These are phyloP conservation scores for Conomelus anceps DNA, from an alignment of 2,888 invertebrate species.

Conservation along the genomic window DNA sequence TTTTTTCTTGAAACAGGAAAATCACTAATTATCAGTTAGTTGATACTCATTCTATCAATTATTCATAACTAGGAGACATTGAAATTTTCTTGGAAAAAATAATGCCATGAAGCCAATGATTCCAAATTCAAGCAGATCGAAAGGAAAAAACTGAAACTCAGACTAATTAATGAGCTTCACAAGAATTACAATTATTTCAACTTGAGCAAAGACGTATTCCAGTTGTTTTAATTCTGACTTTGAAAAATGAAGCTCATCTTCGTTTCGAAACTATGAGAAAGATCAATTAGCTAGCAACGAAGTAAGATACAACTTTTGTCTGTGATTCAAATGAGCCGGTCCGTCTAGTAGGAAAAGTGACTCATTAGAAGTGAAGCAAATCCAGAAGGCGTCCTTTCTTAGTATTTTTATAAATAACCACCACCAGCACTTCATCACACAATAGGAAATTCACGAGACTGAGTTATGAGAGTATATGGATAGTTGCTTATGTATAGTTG, in stretches of 20 bases:
- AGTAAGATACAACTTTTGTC: neutral
- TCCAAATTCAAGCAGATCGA: too few relatives aligned
- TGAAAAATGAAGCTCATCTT: neutral
- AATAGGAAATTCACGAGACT: neutral
- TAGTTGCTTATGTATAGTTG: too few relatives aligned
- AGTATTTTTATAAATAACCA: neutral
- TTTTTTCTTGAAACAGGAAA: too few relatives aligned
- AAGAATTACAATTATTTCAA: neutral
- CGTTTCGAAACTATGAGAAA: neutral
- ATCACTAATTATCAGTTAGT: too few relatives aligned
- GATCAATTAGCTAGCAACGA: neutral
- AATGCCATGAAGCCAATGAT: neutral
- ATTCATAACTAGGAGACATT: neutral
- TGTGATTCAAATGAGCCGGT: neutral
- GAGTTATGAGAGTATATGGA: neutral
- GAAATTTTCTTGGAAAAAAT: neutral
- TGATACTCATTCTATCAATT: neutral
- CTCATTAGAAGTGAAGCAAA: neutral
- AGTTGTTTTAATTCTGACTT: neutral
- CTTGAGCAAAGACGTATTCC: neutral
- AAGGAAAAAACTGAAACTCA: neutral
- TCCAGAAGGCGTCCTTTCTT: neutral
- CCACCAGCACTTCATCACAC: neutral
- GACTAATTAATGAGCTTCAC: neutral
- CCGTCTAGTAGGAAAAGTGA: neutral